phyloP scores from a whole-genome alignment of 2,888 invertebrate genomes.

The Cephonodes hylas region DNA sequence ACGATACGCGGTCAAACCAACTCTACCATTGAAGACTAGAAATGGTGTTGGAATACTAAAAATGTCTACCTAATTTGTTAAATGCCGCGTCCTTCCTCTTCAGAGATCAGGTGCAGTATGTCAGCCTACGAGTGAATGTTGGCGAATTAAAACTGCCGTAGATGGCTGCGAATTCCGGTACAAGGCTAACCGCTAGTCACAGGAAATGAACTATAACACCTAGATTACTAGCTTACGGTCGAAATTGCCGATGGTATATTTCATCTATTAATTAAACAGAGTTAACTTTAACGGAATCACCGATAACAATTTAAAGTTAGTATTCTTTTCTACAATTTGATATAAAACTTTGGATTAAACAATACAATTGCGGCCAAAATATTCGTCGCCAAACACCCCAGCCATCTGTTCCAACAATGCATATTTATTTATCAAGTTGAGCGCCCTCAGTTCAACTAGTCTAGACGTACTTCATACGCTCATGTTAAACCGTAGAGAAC shows the following conservation, averaged over 20 bases:
- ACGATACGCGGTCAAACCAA: too few species aligned
- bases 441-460: not conserved
- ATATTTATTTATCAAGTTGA: not conserved
- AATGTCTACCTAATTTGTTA: too few species aligned
- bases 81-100: not conserved
- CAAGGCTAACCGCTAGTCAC: not conserved
- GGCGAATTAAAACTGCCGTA: not conserved
- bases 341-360: not conserved
- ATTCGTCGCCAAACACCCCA: not conserved
- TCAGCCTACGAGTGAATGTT: not conserved
- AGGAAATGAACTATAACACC: not conserved
- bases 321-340: too few species aligned
- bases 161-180: not conserved
- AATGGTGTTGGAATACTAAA: too few species aligned
- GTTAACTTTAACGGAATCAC: too few species aligned
- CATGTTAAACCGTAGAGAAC: not conserved
- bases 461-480: not conserved
- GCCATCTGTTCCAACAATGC: not conserved
- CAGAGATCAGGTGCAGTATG: not conserved
- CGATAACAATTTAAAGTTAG: too few species aligned
- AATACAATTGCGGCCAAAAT: not conserved
- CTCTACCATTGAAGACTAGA: too few species aligned
- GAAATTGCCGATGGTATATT: too few species aligned
- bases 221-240: not conserved
- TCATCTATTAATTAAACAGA: too few species aligned